These are phyloP conservation scores for Phylloscopus whistleri DNA, from an alignment of 2,113 vertebrate genomes.

Conservation along the genomic window DNA sequence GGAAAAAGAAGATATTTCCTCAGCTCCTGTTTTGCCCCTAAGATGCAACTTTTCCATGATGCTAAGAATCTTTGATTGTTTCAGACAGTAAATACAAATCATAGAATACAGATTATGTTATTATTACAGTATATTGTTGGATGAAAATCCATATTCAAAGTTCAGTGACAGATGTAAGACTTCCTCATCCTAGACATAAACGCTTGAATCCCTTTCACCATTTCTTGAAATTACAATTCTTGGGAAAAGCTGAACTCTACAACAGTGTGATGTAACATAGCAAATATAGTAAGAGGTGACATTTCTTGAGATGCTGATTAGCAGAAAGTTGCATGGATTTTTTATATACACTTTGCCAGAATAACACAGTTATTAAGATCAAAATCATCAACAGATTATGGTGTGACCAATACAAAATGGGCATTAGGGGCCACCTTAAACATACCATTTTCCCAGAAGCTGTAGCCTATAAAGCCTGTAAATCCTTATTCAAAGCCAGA, in stretches of 20 bases:
- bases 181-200: background rate
- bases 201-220: background rate
- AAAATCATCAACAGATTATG: background rate
- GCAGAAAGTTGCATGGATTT: background rate
- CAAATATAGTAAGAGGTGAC: background rate
- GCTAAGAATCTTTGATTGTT: background rate
- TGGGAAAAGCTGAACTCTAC: background rate
- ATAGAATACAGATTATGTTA: background rate
- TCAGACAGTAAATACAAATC: background rate
- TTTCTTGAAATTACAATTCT: background rate
- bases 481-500: background rate
- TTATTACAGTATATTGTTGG: background rate
- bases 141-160: background rate
- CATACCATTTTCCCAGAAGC: background rate
- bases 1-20: background rate
- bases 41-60: background rate
- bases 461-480: background rate
- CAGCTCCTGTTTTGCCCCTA: background rate
- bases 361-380: background rate
- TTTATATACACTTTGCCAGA: background rate
- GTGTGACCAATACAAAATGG: background rate
- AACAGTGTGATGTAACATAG: background rate
- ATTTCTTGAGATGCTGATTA: background rate
- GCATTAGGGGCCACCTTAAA: background rate
- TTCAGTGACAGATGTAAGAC: background rate